Evolutionary conservation across 1,140 invertebrate species (phyloP).

Genomic region (Acyrthosiphon pisum): DNA sequence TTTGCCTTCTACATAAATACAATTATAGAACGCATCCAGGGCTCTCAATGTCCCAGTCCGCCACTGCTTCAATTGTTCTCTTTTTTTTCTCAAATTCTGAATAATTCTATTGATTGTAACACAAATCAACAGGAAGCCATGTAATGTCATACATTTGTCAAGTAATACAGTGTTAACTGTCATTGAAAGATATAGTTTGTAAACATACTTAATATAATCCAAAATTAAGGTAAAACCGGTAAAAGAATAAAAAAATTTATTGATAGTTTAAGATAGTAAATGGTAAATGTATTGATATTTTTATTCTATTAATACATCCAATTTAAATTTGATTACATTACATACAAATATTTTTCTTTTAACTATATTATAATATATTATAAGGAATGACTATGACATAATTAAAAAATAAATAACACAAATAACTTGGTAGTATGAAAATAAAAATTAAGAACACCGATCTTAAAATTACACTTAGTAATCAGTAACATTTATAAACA

Average conservation of each 20-base stretch:
- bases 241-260: neutral
- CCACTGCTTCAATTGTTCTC: neutral
- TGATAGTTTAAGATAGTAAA: neutral
- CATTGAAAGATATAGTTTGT: neutral
- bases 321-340: neutral
- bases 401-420: conserved; percentile 33
- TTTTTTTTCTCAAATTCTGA: neutral
- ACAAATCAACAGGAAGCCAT: neutral
- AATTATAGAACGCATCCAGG: no score
- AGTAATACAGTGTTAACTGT: neutral
- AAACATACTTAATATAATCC: neutral
- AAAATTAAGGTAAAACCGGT: neutral
- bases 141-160: neutral
- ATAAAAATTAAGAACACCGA: neutral
- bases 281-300: neutral
- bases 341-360: neutral
- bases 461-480: neutral
- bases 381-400: neutral
- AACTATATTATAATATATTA: neutral
- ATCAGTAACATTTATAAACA: neutral
- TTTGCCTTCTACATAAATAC: no score
- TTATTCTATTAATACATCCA: neutral
- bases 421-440: neutral
- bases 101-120: neutral
- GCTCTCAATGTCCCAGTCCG: no score